Conservation (phyloP, 2,888 invertebrate species). For the Machimus rusticus region DNA sequence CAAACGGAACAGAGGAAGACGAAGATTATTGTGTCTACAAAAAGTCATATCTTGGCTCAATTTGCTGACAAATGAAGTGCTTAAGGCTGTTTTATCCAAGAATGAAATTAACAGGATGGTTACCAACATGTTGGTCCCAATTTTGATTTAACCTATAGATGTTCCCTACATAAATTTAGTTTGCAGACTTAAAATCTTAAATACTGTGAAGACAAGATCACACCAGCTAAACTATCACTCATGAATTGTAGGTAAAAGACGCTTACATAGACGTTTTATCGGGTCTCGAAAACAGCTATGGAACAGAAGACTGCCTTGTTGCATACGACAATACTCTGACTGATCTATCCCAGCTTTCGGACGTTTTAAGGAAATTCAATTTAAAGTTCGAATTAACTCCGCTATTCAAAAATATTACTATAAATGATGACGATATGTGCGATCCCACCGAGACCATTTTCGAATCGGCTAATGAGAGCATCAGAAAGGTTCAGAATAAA, state of each 20-base stretch:
- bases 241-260: neutral
- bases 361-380: slow-evolving; percentile 10
- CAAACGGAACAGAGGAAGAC: neutral
- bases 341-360: slow-evolving; percentile 1
- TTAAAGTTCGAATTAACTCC: neutral
- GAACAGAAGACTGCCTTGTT: neutral
- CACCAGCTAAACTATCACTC: neutral
- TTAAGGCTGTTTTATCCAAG: neutral
- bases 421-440: neutral
- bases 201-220: neutral
- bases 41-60: neutral
- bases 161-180: too few relatives aligned
- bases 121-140: too few relatives aligned
- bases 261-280: neutral
- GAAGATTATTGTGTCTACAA: neutral
- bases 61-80: neutral
- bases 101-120: too few relatives aligned
- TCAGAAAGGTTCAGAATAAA: neutral
- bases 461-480: neutral
- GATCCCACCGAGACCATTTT: neutral
- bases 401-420: neutral
- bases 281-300: neutral
- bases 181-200: too few relatives aligned
- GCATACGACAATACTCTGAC: neutral
- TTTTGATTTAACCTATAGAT: too few relatives aligned